Evolutionary conservation across 1,140 invertebrate species (phyloP).

Genomic region (Aleiodes sp.): DNA sequence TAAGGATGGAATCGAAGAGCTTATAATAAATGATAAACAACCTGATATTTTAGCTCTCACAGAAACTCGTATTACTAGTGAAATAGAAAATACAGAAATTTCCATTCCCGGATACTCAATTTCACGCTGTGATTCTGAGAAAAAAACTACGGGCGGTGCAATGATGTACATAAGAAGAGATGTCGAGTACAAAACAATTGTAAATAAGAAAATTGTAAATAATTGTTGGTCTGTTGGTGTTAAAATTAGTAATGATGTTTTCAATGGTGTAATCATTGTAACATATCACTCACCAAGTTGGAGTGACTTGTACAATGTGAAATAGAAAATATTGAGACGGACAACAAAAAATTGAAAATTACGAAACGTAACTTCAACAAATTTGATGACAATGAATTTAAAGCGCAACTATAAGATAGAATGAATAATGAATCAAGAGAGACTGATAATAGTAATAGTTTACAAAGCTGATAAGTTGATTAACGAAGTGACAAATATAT

Average conservation of each 20-base stretch:
- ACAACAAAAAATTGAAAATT: neutral
- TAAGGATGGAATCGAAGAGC: no score
- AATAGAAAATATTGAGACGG: neutral
- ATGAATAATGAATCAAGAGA: neutral
- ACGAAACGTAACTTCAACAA: slow-evolving; percentile 11
- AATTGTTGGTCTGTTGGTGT: slow-evolving; percentile 22
- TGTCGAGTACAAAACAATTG: neutral
- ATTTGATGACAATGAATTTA: neutral
- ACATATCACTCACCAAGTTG: slow-evolving; percentile 27
- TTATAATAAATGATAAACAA: no score
- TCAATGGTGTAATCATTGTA: slow-evolving; percentile 1
- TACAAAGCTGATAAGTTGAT: neutral
- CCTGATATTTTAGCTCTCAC: no score
- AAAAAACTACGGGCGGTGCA: slow-evolving; percentile 19
- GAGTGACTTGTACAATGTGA: slow-evolving; percentile 1
- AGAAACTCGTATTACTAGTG: no score
- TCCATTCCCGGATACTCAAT: neutral
- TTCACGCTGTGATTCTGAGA: neutral
- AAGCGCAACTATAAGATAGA: neutral
- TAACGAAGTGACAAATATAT: slow-evolving; percentile 2
- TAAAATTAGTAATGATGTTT: neutral
- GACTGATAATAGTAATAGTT: neutral
- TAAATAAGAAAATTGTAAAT: neutral
- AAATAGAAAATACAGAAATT: slow-evolving; percentile 15
- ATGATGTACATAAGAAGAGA: slow-evolving; percentile 9